Evolutionary conservation across 2,113 vertebrate species (phyloP).

Genomic region (Tenebrosternarchus preto): DNA sequence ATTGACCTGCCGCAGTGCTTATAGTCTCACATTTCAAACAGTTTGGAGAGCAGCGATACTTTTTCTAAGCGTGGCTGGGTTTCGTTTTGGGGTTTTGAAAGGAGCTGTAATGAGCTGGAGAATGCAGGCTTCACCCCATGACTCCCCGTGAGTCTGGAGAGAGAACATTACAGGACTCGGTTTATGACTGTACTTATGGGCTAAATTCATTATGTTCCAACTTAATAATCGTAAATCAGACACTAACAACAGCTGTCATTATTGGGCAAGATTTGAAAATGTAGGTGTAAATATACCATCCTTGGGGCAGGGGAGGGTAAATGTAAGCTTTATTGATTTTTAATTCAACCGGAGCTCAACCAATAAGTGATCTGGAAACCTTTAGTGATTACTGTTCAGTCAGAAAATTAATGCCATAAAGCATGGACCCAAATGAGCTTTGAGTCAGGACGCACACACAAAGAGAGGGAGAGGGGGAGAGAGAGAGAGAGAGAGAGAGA

Average conservation of each 20-base stretch:
- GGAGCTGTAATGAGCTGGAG: not conserved
- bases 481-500: slow-evolving; percentile 21
- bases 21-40: slow-evolving; percentile 39
- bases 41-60: slow-evolving; percentile 30
- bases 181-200: slow-evolving; percentile 19
- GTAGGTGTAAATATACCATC: slow-evolving; percentile 35
- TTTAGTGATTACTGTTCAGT: slow-evolving; percentile 58
- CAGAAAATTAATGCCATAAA: slow-evolving; percentile 49
- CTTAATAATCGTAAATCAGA: slow-evolving; percentile 38
- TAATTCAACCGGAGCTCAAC: slow-evolving; percentile 53
- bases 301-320: slow-evolving; percentile 24
- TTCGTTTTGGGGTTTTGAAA: not conserved
- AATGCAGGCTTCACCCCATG: not conserved
- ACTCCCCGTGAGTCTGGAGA: not conserved
- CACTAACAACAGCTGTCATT: slow-evolving; percentile 40
- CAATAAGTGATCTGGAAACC: slow-evolving; percentile 52
- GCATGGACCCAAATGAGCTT: slow-evolving; percentile 30
- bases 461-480: slow-evolving; percentile 25
- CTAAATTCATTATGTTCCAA: slow-evolving; percentile 35
- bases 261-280: slow-evolving; percentile 28
- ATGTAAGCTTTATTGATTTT: slow-evolving; percentile 55
- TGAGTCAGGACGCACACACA: slow-evolving; percentile 27
- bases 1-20: slow-evolving; percentile 33
- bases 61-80: slow-evolving; percentile 35
- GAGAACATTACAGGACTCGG: slow-evolving; percentile 7